Evolutionary conservation across 1,140 invertebrate species (phyloP), one percentile per base, ranked within the genome.

Genomic region (Ceratina japonica): DNA sequence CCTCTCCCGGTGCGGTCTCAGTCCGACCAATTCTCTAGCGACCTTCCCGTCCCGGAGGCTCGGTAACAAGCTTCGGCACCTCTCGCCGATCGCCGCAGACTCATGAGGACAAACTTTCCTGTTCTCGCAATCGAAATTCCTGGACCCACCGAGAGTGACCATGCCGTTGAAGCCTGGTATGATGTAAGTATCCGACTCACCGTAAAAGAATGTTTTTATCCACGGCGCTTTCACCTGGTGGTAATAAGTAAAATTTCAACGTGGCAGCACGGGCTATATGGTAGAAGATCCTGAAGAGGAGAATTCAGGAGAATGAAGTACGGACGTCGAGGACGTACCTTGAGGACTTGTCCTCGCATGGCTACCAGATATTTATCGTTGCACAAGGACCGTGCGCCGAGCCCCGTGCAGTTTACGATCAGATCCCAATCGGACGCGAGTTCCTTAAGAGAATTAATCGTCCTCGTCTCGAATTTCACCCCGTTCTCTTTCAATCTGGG

Each of bases 361-460:
- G 98, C 96, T 52, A 97, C 94, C 22, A 99, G 86, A 87, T 95
- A 94, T 72, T 93, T 88, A 90, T 99, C 98, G 49, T 94, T 92
- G 81, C 96, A 96, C 24, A 99, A 92, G 83, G 94, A 90, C 88
- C 95, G 95, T 15, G 97, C 95, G 8, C 96, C 97, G 52, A 98
- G 92, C 3, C 98, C 98, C 0, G 96, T 94, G 88, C 98, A 99
- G 90, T 99, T 99, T 2, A 99, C 94, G 44, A 98, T 93, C 4
- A 97, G 91, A 91, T 98, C 95, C 89, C 94, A 98, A 62, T 95
- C 87, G 18, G 91, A 81, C 1, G 88, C 89, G 54, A 97, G 87
- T 62, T 96, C 94, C 8, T 92, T 87, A 51, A 97, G 94, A 64
- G 92, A 94, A 12, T 94, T 87, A 0, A 97, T 86, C 87, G 93